Base-by-base conservation (phyloP, 1,140 invertebrate species). In the Drosophila ogumai region DNA sequence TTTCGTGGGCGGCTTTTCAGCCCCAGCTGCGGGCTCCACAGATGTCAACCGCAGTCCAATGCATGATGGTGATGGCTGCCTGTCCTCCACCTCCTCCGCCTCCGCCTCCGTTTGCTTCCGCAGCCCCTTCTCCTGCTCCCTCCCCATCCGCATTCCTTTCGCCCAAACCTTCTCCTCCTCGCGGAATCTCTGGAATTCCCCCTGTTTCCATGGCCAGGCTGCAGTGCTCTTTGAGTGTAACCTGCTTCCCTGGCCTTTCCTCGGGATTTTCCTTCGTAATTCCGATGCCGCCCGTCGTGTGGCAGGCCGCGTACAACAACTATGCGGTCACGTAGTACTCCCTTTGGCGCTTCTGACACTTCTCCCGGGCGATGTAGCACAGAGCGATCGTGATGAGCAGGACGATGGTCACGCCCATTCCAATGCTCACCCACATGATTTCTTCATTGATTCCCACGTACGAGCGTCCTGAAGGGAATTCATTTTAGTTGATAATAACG, bases 391-490 rank as follows among this genome's bases (percentile, higher is more conserved):
- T 96, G 85, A 97, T 97, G 4, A 97, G 93, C 0, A 97, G 94
- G 0, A 95, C 95, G 61, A 97, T 97, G n/a, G 95, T 95, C 52
- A 96, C 96, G 6, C 96, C 96, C 96, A 97, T 97, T 22, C 96
- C 96, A 81, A 97, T 96, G 92, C 96, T 96, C 78, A 96, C 96
- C 96, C 96, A 97, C 81, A 97, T 97, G 74, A 97, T 97, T 91
- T 96, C 96, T 92, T 97, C 96, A 92, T 97, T 97, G 90, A 97
- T 96, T 28, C 96, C 96, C 79, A 95, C 96, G 71, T 96, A 95
- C 19, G 95, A 96, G 69, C 95, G 95, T 22, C 95, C 96, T 96
- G 93, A 66, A 12, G 2, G 3, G 12, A 25, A 32, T 13, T 28
- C n/a, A 13, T 7, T 46, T 6, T 3, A 25, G 32, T 28, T n/a